Evolutionary conservation across 2,113 vertebrate species (phyloP), one percentile per base, ranked within the genome.

Genomic region (Coptodon bakossiorum): DNA sequence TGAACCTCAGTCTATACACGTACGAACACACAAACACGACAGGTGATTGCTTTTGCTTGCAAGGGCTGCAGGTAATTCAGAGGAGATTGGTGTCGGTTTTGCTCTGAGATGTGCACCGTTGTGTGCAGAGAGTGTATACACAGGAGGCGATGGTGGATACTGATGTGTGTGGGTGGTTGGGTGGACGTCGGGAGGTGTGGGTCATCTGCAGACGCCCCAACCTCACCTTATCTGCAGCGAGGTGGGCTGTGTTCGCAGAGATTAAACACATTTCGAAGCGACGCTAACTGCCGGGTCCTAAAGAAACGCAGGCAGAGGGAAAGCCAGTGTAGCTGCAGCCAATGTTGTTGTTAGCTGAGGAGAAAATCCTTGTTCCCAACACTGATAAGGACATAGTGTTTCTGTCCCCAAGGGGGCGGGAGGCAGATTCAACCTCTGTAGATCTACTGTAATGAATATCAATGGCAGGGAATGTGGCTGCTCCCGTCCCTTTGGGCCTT

Each of bases 401-500:
- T 94, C 81, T 92, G 91, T 95, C 94, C 95, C 95, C 94, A 86
- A 90, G 88, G 94, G 94, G 90, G 87, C 79, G 88, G 90, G 91
- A 91, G 93, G 90, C 89, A 89, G 91, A 91, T 91, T 80, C 85
- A 88, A 90, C 90, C 89, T 88, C 93, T 92, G 92, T 90, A 93
- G 91, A 95, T 94, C 91, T 88, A 93, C 93, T 93, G 94, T 95
- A 95, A 95, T 96, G 95, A 96, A 96, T 96, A 95, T 94, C 91
- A 95, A 96, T 95, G 87, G 94, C 89, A 13, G 86, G 88, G 89
- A 89, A 91, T 56, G 87, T 87, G 61, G 92, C 92, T 81, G 91
- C 90, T 90, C 82, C 83, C 84, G 56, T 94, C 93, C 95, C 95
- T 94, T 93, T 91, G 93, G 95, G 95, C 92, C 93, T 90, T 56